phyloP scores from a whole-genome alignment of 2,113 vertebrate species.

The Trinectes maculatus region DNA sequence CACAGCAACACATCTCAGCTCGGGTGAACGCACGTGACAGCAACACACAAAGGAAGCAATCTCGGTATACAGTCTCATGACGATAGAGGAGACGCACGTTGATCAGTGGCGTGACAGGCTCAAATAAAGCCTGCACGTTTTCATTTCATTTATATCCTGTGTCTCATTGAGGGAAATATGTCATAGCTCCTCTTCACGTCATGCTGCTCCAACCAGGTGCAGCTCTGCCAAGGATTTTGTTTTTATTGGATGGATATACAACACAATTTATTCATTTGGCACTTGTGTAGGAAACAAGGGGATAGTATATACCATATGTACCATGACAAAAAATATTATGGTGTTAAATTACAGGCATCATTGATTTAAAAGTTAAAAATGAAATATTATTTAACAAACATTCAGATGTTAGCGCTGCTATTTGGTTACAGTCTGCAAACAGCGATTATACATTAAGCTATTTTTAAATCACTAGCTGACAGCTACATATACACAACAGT shows the following conservation, averaged over 20 bases:
- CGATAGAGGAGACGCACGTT: background rate
- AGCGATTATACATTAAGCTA: too few relatives aligned
- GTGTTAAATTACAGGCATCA: too few relatives aligned
- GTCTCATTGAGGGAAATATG: background rate
- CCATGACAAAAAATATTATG: background rate
- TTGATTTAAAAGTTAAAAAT: too few relatives aligned
- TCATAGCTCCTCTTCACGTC: background rate
- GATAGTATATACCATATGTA: too few relatives aligned
- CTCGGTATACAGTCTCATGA: background rate
- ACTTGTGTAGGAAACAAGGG: too few relatives aligned
- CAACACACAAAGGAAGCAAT: background rate
- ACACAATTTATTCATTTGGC: background rate
- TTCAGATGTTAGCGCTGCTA: too few relatives aligned
- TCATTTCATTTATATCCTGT: background rate
- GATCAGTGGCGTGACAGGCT: background rate
- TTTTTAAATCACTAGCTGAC: too few relatives aligned
- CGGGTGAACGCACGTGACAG: background rate
- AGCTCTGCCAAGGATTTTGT: too few relatives aligned
- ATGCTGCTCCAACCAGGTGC: too few relatives aligned
- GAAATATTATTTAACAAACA: too few relatives aligned
- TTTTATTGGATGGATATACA: background rate
- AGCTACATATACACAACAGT: too few relatives aligned
- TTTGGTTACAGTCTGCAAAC: too few relatives aligned
- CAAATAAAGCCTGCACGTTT: background rate
- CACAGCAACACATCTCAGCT: conserved; percentile 13